phyloP scores from a whole-genome alignment of 2,113 vertebrate species.

The Ammodytes marinus region DNA sequence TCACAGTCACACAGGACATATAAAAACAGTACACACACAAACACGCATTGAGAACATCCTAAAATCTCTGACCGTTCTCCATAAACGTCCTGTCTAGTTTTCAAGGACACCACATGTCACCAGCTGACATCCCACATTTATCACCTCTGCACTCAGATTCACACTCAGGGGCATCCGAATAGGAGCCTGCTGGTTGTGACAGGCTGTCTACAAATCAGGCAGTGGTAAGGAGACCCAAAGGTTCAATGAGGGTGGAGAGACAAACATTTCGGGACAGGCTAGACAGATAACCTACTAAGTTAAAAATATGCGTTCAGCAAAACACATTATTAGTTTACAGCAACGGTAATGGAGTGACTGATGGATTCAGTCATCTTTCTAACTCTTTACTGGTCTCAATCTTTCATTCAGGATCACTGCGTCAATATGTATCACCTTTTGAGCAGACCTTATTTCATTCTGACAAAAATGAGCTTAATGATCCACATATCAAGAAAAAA shows the following conservation, averaged over 20 bases:
- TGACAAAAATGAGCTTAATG: slow-evolving; percentile 16
- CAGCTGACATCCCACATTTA: slow-evolving; percentile 65
- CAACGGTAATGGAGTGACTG: slow-evolving; percentile 10
- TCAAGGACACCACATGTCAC: slow-evolving; percentile 55
- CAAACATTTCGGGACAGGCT: slow-evolving; percentile 10
- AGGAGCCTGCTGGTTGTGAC: slow-evolving; percentile 27
- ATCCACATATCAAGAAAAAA: neutral
- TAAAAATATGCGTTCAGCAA: slow-evolving; percentile 45
- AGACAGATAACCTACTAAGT: slow-evolving; percentile 25
- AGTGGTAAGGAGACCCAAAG: slow-evolving; percentile 35
- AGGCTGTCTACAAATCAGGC: slow-evolving; percentile 23
- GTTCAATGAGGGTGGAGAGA: slow-evolving; percentile 36
- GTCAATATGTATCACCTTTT: slow-evolving; percentile 26
- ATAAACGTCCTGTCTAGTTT: slow-evolving; percentile 42
- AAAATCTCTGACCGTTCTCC: slow-evolving; percentile 25
- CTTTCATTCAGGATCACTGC: slow-evolving; percentile 16
- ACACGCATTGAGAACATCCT: slow-evolving; percentile 21
- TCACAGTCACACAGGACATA: slow-evolving; percentile 1
- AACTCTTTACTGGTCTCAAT: neutral
- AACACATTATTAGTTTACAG: slow-evolving; percentile 43
- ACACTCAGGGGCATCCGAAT: slow-evolving; percentile 51
- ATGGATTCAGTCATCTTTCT: slow-evolving; percentile 24
- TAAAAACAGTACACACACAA: slow-evolving; percentile 9
- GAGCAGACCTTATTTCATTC: slow-evolving; percentile 7
- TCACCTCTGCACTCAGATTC: slow-evolving; percentile 63